Base-by-base conservation (phyloP, 2,888 invertebrate species). In the Atethmia centrago region DNA sequence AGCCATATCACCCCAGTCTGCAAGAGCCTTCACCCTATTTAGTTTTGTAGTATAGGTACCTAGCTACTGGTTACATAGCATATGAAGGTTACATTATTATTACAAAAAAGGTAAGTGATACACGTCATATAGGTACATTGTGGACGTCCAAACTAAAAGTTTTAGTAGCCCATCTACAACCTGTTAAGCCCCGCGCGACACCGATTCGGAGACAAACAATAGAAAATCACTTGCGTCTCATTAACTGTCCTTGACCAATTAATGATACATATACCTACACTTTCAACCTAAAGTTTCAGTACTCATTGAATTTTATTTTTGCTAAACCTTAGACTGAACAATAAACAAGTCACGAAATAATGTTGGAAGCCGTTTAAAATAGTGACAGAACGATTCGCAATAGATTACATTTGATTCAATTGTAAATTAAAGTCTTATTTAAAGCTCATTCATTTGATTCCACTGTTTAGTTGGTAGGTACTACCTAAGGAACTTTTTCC, bases 291-390 rank as follows among this genome's bases (percentile, higher is more conserved):
- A 53, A 47, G 14, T 45, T 42, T 25, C 8, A 36, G 10, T 55
- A n/a, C 51, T 75, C 40, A 82, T 42, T 63, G 28, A 58, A 82
- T 82, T 58, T 55, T 58, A 31, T 59, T n/a, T 28, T 77, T 71
- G 85, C 72, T 82, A 82, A 85, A 77, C 64, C 51, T n/a, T n/a
- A 55, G 63, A 31, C 55, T n/a, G 25, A 84, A 69, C 66, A 66
- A 69, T 71, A 70, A 65, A 82, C 53, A 71, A 71, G 59, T 68
- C 85, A 61, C 36, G 21, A 68, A 77, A 85, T 56, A 85, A 85
- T 69, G 45, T 76, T 70, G 31, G 14, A 31, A 58, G n/a, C 45
- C 10, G 45, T 76, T 61, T 76, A 61, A 75, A 69, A 56, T 65
- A n/a, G 51, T 40, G 55, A 65, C 51, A 69, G 14, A 65, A 42